Percentiles rank a stretch among this genome's conserved stretches.
Conservation (phyloP, 2,888 invertebrate species). For the Cheilosia soror region DNA sequence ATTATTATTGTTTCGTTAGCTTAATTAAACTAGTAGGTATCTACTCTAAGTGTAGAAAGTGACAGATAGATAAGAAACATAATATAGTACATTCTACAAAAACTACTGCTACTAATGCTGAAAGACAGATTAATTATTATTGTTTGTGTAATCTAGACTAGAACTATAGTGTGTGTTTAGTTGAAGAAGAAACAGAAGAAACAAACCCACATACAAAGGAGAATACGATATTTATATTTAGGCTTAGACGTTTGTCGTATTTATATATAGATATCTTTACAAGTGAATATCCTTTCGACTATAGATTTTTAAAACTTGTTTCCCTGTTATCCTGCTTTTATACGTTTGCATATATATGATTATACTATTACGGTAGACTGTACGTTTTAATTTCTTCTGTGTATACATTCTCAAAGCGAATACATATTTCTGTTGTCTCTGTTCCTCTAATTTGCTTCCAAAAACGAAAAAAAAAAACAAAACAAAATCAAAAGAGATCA, state of each 20-base stretch:
- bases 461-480: conserved; percentile 45
- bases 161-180: conserved; percentile 56
- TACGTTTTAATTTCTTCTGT: conserved; percentile 8
- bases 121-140: conserved; percentile 65
- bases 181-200: conserved; percentile 4
- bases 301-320: conserved; percentile 34
- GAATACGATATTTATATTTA: conserved; percentile 59
- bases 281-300: conserved; percentile 30
- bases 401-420: conserved; percentile 37
- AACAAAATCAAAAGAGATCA: conserved; percentile 39
- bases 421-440: conserved; percentile 28
- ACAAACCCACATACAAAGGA: neutral
- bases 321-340: conserved; percentile 53
- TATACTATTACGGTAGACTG: conserved; percentile 21
- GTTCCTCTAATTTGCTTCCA: conserved; percentile 67
- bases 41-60: conserved; percentile 47
- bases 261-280: conserved; percentile 30
- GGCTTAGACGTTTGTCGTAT: conserved; percentile 52
- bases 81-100: conserved; percentile 36
- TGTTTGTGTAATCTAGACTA: conserved; percentile 45
- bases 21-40: conserved; percentile 49
- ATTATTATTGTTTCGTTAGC: conserved; percentile 40
- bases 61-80: conserved; percentile 19
- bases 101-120: conserved; percentile 54
- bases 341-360: conserved; percentile 28